These are phyloP conservation scores for Oreochromis niloticus DNA, from an alignment of 2,113 vertebrate species.

Conservation along the genomic window DNA sequence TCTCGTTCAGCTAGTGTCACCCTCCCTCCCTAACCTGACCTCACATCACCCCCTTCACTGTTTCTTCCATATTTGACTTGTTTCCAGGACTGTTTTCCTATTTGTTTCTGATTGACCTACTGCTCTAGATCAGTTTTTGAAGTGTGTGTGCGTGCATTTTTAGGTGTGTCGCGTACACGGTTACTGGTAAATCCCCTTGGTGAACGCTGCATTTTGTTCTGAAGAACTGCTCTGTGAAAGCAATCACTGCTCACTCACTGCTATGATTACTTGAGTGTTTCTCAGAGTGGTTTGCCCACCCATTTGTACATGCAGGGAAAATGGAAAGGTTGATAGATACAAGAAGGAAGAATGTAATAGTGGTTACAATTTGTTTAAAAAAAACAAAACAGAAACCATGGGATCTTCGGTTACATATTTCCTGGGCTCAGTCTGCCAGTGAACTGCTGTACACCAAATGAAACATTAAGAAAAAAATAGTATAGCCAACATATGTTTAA, in stretches of 20 bases:
- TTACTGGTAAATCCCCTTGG: constrained; percentile 12
- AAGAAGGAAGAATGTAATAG: constrained; percentile 10
- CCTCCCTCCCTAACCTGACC: neutral
- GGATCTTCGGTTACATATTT: neutral
- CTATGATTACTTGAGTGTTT: constrained; percentile 21
- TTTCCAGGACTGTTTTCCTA: neutral
- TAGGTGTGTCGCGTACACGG: neutral
- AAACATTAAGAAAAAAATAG: neutral
- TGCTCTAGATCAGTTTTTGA: neutral
- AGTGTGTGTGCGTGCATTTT: neutral
- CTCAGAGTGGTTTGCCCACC: constrained; percentile 39
- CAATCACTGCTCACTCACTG: constrained; percentile 1
- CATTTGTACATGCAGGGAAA: constrained; percentile 39
- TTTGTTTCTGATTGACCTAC: neutral
- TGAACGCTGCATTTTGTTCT: constrained; percentile 1
- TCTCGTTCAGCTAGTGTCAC: neutral
- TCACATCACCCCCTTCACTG: neutral
- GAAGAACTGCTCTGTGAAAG: constrained; percentile 45
- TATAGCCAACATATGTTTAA: neutral
- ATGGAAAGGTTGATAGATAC: neutral
- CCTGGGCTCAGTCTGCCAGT: neutral
- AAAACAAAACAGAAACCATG: neutral
- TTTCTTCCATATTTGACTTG: neutral
- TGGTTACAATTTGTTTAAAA: neutral
- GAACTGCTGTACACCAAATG: neutral